These are phyloP conservation scores for Pangasius larnaudii DNA, from an alignment of 2,797 vertebrate species.

Conservation along the genomic window DNA sequence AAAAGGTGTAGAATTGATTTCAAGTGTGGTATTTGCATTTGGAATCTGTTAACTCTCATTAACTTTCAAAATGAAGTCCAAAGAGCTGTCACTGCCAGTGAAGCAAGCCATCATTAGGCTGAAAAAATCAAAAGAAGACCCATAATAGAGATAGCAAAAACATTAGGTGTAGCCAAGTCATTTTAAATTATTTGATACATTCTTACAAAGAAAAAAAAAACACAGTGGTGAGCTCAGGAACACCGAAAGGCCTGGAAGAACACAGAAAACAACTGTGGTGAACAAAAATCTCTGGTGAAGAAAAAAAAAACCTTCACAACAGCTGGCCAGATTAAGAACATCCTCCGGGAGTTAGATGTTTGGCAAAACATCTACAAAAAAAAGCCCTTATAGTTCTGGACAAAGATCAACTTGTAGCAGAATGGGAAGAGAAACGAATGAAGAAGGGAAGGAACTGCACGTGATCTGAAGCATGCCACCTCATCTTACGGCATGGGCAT, in stretches of 20 bases:
- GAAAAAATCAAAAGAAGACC: not conserved
- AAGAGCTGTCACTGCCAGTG: not conserved
- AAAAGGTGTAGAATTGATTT: not conserved
- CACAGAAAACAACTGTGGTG: not conserved
- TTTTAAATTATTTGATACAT: not conserved
- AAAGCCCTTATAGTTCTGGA: not conserved
- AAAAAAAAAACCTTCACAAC: conserved; percentile 54
- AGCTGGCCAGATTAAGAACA: conserved; percentile 58
- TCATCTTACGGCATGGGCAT: not conserved
- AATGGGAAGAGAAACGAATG: not conserved
- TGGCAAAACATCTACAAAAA: not conserved
- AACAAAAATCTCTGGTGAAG: not conserved
- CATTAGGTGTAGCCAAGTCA: not conserved
- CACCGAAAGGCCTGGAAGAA: not conserved
- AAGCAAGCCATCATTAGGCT: not conserved
- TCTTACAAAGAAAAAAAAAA: not conserved
- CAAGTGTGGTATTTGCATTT: not conserved
- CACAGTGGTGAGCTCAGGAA: not conserved
- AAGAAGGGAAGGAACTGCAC: not conserved
- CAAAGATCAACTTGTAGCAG: not conserved
- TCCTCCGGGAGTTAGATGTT: conserved; percentile 40
- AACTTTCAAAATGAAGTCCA: not conserved
- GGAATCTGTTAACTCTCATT: not conserved
- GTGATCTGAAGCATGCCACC: not conserved
- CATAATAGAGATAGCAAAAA: not conserved